A percentile compares a stretch with the other conserved stretches of the same genome.
Conservation (phyloP, 2,797 vertebrate genomes). For the Tolypeutes matacus region DNA sequence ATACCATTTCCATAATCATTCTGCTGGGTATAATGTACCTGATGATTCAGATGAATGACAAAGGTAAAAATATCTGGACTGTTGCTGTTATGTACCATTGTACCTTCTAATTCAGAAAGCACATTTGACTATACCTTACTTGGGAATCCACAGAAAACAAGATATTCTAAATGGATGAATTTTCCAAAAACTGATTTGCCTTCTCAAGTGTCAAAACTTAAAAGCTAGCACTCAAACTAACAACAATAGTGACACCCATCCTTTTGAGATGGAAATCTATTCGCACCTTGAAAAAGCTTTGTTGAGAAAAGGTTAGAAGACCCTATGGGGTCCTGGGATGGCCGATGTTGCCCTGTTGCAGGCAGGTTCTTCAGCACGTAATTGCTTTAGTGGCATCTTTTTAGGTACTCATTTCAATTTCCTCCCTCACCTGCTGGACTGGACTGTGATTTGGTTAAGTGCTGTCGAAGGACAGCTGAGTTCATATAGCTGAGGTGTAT, state of each 20-base stretch:
- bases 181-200: background rate
- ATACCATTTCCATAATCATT: background rate
- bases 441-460: background rate
- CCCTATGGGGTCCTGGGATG: background rate
- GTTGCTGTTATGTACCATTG: background rate
- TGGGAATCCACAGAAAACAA: conserved; percentile 2
- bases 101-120: conserved; percentile 4
- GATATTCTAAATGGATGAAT: background rate
- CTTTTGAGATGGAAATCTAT: background rate
- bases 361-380: background rate
- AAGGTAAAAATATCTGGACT: background rate
- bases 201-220: background rate
- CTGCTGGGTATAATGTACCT: background rate
- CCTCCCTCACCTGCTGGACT: too few species aligned
- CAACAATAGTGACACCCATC: background rate
- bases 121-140: background rate
- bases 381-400: background rate
- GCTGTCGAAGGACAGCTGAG: background rate
- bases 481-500: background rate
- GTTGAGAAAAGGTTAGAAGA: background rate
- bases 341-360: background rate
- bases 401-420: background rate
- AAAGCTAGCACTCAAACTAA: background rate
- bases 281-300: background rate
- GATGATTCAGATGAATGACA: background rate